Evolutionary conservation across 2,113 vertebrate genomes (phyloP).

Genomic region (Menidia beryllina): DNA sequence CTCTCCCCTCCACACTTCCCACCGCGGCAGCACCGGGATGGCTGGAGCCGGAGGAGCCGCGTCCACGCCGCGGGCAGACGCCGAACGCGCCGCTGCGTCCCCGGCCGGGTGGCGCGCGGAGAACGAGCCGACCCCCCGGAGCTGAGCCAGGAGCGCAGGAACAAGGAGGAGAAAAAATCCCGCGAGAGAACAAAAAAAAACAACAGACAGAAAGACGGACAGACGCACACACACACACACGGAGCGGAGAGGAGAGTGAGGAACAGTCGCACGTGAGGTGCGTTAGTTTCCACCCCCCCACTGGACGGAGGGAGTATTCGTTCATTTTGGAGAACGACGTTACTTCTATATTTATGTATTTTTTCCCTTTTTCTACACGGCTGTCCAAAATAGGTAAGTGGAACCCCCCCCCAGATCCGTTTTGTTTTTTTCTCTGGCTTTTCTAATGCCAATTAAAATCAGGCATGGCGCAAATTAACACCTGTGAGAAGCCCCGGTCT

Average conservation of each 20-base stretch:
- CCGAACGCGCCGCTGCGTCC: slow-evolving; percentile 41
- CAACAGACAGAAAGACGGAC: slow-evolving; percentile 31
- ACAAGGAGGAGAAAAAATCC: slow-evolving; percentile 58
- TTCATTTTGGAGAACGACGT: slow-evolving; percentile 15
- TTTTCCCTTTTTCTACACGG: not conserved
- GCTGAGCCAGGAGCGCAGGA: not conserved
- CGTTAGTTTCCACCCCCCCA: slow-evolving; percentile 38
- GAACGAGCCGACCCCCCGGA: slow-evolving; percentile 49
- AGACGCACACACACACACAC: slow-evolving; percentile 21
- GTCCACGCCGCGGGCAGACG: slow-evolving; percentile 18
- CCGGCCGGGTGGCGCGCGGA: slow-evolving; percentile 55
- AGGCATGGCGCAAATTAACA: slow-evolving; percentile 20
- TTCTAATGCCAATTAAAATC: not conserved
- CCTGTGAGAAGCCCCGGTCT: slow-evolving; percentile 42
- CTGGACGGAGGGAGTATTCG: slow-evolving; percentile 49
- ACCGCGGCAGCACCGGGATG: slow-evolving; percentile 37
- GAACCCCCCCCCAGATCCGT: not conserved
- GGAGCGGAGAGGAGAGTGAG: slow-evolving; percentile 25
- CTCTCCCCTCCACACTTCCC: not conserved
- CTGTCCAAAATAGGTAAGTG: slow-evolving; percentile 61
- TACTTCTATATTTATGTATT: too few species aligned
- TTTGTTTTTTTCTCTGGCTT: not conserved
- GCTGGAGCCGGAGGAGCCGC: slow-evolving; percentile 29
- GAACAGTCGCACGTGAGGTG: slow-evolving; percentile 48
- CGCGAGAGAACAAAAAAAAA: slow-evolving; percentile 42